Evolutionary conservation across 2,797 vertebrate genomes (phyloP), one percentile per base, ranked within the genome.

Genomic region (Esox lucius): DNA sequence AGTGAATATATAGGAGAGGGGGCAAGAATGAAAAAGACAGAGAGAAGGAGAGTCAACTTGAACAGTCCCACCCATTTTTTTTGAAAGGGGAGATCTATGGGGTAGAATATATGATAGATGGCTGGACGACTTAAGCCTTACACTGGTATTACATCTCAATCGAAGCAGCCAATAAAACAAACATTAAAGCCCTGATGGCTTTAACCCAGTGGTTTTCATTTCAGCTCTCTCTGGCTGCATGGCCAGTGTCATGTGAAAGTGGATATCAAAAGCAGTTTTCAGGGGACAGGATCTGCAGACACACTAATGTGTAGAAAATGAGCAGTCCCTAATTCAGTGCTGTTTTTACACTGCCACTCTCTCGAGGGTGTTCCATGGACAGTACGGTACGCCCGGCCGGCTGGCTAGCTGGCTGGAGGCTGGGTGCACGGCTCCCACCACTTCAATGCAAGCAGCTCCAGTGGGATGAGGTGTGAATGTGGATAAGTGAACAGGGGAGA

Each of bases 41-140:
- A 72, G 8, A 72, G 70, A 35, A 49, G 53, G 26, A 9, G 53
- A 56, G 61, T 6, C 39, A 42, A 42, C 9, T 42, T 42, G 39
- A 6, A 42, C 8, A 56, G 53, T 56, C 53, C n/a, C 7, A 56
- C 7, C 17, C 17, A 16, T 56, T n/a, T 56, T n/a, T 56, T 56
- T 8, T 56, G 17, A 56, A n/a, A 56, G 19, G 53, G 19, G 51
- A 4, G 49, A 17, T 5, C 12, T 5, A 53, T 8, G 66, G n/a
- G 24, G 59, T 62, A 24, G 39, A 73, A 62, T 73, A 79, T 42
- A 62, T 68, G 53, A 68, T 42, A 72, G 56, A 79, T 79, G 77
- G 68, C 51, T 76, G 73, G 75, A 73, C 81, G 81, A 76, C 76
- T 78, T 70, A 72, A 76, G 69, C 61, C 24, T 65, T 74, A 78